Percentiles rank a stretch among this genome's conserved stretches.
Conservation (phyloP, 2,888 invertebrate species). For the Tetrapedia diversipes region DNA sequence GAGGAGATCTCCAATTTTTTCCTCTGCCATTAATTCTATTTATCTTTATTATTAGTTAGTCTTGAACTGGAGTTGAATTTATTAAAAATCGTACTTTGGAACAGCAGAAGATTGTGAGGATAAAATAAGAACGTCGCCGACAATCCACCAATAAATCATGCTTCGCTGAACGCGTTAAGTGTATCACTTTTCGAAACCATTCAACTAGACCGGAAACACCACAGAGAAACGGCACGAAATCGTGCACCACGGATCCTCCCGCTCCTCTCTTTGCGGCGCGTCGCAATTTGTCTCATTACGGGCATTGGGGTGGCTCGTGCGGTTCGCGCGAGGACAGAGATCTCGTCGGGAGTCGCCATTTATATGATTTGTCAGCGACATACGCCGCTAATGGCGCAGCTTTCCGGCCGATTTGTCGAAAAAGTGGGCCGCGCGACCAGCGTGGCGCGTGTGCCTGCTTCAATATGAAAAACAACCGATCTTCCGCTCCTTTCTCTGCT, state of each 20-base stretch:
- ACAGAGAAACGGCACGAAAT: background rate
- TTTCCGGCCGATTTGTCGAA: slow-evolving; percentile 82
- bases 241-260: background rate
- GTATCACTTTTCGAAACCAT: slow-evolving; percentile 1
- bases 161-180: too few relatives aligned
- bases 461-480: slow-evolving; percentile 75
- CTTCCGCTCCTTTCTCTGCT: slow-evolving; percentile 49
- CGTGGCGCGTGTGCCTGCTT: slow-evolving; percentile 73
- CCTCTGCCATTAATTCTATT: too few relatives aligned
- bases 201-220: background rate
- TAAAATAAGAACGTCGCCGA: too few relatives aligned
- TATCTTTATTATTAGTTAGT: too few relatives aligned
- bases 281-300: slow-evolving; percentile 35
- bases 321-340: slow-evolving; percentile 61
- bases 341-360: slow-evolving; percentile 70
- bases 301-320: slow-evolving; percentile 38
- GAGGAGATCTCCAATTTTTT: too few relatives aligned
- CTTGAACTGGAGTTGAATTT: too few relatives aligned
- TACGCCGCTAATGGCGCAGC: slow-evolving; percentile 74
- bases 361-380: slow-evolving; percentile 82
- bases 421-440: slow-evolving; percentile 74
- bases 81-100: too few relatives aligned
- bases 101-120: too few relatives aligned
- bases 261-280: background rate
- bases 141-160: too few relatives aligned